These are phyloP conservation scores for Agelastica alni DNA, from an alignment of 2,888 invertebrate species.

Conservation along the genomic window DNA sequence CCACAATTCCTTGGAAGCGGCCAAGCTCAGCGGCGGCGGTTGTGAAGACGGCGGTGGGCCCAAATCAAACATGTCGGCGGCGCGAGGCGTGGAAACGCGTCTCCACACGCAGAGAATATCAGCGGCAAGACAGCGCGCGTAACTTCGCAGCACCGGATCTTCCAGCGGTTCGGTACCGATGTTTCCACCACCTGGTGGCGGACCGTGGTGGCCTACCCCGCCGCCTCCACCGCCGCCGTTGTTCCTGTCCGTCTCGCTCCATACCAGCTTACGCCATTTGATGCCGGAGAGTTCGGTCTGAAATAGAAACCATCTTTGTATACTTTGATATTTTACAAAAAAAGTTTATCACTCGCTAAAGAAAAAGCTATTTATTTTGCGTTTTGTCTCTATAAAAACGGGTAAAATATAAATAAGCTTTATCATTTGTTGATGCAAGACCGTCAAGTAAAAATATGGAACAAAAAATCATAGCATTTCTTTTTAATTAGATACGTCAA, in stretches of 20 bases:
- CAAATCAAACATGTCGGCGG: conserved; percentile 57
- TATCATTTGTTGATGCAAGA: no score
- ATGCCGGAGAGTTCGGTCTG: conserved; percentile 99
- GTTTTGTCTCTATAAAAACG: no score
- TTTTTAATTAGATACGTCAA: no score
- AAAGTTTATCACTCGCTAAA: no score
- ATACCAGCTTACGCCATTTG: conserved; percentile 96
- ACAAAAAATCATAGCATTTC: no score
- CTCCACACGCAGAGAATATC: conserved; percentile 99
- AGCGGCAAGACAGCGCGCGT: conserved; percentile 87
- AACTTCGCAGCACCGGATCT: conserved; percentile 89
- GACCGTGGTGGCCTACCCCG: conserved; percentile 37
- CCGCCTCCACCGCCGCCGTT: conserved; percentile 52
- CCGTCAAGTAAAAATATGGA: no score
- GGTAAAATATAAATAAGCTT: no score
- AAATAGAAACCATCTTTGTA: no score
- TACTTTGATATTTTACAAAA: no score
- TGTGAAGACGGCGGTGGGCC: conserved; percentile 55
- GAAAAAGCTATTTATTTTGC: no score
- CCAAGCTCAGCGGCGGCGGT: conserved; percentile 77
- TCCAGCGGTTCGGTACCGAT: conserved; percentile 72
- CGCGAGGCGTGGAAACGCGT: conserved; percentile 71
- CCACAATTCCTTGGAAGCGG: conserved; percentile 96
- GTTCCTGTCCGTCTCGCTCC: conserved; percentile 69
- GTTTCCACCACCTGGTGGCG: conserved; percentile 43